These are phyloP conservation scores for Apteryx owenii DNA, from an alignment of 2,113 vertebrate genomes.

Conservation along the genomic window DNA sequence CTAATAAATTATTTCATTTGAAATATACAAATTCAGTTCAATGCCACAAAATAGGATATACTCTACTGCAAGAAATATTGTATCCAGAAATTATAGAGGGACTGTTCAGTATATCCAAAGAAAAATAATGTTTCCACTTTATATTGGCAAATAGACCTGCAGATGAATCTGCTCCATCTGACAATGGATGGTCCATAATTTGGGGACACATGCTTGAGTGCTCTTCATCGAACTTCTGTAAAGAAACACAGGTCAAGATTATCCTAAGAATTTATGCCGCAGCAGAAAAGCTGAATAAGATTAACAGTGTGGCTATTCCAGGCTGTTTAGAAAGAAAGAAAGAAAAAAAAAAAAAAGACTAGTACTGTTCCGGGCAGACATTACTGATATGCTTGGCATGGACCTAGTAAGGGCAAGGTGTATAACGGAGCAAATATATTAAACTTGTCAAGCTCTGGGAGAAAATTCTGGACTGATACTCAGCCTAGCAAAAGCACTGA, in stretches of 20 bases:
- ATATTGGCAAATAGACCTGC: background rate
- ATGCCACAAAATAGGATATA: background rate
- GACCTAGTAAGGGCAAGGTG: background rate
- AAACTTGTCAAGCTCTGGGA: background rate
- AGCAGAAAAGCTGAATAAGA: background rate
- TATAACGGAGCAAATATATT: background rate
- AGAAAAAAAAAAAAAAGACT: fast-evolving
- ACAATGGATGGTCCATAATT: slow-evolving; percentile 11
- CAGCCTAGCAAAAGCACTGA: background rate
- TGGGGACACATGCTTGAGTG: background rate
- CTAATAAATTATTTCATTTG: background rate
- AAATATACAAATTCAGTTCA: background rate
- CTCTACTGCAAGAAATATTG: background rate
- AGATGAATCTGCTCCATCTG: slow-evolving; percentile 7
- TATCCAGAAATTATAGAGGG: background rate
- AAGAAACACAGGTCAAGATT: background rate
- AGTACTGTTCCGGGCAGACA: background rate
- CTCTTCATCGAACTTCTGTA: background rate
- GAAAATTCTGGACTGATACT: background rate
- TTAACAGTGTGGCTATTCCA: background rate
- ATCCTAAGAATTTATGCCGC: slow-evolving; percentile 3
- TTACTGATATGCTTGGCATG: background rate
- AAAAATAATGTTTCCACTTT: slow-evolving; percentile 23
- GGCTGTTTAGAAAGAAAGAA: background rate
- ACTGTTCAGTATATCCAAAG: background rate